Conservation (phyloP, 2,113 vertebrate species). For the Pollachius pollachius region DNA sequence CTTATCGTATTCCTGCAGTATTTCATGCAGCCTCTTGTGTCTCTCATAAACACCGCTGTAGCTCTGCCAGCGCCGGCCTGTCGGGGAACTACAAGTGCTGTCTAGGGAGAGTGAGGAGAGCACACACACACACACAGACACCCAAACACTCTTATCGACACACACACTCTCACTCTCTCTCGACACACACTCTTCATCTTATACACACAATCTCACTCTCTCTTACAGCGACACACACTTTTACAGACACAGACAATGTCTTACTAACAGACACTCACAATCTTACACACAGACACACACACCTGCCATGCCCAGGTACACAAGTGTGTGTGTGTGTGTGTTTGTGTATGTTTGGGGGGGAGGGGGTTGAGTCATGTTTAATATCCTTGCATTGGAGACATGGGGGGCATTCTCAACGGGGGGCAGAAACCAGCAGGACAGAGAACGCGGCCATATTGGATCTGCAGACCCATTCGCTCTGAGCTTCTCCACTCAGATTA, state of each 20-base stretch:
- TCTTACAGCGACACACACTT: too few relatives aligned
- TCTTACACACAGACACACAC: not conserved
- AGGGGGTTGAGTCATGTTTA: not conserved
- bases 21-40: too few relatives aligned
- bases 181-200: not conserved
- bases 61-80: constrained; percentile 7
- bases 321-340: not conserved
- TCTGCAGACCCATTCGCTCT: not conserved
- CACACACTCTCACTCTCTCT: not conserved
- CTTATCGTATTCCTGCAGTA: too few relatives aligned
- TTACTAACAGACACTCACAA: not conserved
- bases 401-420: not conserved
- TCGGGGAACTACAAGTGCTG: not conserved
- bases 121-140: constrained; percentile 2
- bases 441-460: not conserved
- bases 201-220: too few relatives aligned
- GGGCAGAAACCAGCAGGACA: not conserved
- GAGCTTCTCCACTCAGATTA: not conserved
- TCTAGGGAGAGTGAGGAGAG: too few relatives aligned
- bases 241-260: not conserved
- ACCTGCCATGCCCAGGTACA: not conserved
- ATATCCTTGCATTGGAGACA: not conserved
- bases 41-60: too few relatives aligned
- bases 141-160: constrained; percentile 9
- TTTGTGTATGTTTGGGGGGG: too few relatives aligned